phyloP scores from a whole-genome alignment of 2,888 invertebrate genomes.

The Melanotus villosus region DNA sequence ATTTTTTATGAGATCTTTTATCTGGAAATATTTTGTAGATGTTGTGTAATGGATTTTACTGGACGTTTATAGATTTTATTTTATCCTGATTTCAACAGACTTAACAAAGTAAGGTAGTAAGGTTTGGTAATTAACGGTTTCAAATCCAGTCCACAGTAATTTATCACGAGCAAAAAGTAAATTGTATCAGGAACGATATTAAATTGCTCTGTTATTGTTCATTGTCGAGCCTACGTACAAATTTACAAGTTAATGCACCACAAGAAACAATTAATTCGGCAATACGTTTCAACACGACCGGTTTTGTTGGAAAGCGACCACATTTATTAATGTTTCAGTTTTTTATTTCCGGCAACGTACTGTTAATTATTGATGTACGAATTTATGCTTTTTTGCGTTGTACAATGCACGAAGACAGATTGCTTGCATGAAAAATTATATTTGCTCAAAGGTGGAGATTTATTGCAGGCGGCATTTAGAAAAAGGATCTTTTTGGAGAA shows the following conservation, averaged over 20 bases:
- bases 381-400: constrained; percentile 9
- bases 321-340: constrained; percentile 2
- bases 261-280: constrained; percentile 18
- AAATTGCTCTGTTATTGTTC: constrained; percentile 3
- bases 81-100: too few species aligned
- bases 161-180: background rate
- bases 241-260: constrained; percentile 12
- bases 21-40: too few species aligned
- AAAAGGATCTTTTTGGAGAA: background rate
- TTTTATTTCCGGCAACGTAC: constrained; percentile 22
- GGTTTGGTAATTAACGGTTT: too few species aligned
- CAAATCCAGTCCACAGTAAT: too few species aligned
- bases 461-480: background rate
- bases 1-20: too few species aligned
- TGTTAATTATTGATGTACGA: constrained; percentile 15
- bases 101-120: too few species aligned
- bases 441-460: constrained; percentile 9
- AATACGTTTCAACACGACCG: constrained; percentile 4
- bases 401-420: constrained; percentile 17
- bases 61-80: too few species aligned
- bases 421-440: constrained; percentile 11
- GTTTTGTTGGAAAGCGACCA: constrained; percentile 13
- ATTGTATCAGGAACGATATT: background rate
- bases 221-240: background rate
- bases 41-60: too few species aligned